Conservation (phyloP, 2,888 invertebrate species). For the Microplitis manilae region DNA sequence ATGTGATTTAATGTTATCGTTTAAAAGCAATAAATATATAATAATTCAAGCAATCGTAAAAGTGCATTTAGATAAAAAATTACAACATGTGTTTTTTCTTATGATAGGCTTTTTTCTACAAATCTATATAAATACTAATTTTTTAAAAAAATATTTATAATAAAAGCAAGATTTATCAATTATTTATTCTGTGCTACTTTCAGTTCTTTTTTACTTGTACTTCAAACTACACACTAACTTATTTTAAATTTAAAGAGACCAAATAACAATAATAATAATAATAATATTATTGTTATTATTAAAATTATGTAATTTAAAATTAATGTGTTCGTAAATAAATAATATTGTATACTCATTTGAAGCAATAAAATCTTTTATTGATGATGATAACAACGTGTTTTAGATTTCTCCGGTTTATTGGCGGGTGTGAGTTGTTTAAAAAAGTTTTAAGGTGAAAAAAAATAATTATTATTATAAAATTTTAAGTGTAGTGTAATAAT, state of each 20-base stretch:
- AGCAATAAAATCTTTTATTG: slow-evolving; percentile 41
- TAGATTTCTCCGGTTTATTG: slow-evolving; percentile 49
- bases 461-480: neutral
- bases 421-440: slow-evolving; percentile 56
- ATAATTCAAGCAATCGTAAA: slow-evolving; percentile 39
- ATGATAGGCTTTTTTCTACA: neutral
- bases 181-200: no score
- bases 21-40: slow-evolving; percentile 45
- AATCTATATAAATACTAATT: neutral
- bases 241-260: no score
- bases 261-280: no score
- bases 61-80: slow-evolving; percentile 31
- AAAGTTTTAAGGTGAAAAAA: slow-evolving; percentile 59
- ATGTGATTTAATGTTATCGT: slow-evolving; percentile 42
- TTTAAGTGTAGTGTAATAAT: neutral
- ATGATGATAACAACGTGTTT: slow-evolving; percentile 51
- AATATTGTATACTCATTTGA: neutral
- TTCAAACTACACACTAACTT: no score
- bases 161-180: no score
- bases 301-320: no score
- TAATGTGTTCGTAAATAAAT: no score
- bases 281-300: no score
- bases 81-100: neutral
- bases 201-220: no score
- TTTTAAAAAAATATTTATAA: neutral